Evolutionary conservation across 2,888 invertebrate species (phyloP), one percentile per base, ranked within the genome.

Genomic region (Oligia latruncula): DNA sequence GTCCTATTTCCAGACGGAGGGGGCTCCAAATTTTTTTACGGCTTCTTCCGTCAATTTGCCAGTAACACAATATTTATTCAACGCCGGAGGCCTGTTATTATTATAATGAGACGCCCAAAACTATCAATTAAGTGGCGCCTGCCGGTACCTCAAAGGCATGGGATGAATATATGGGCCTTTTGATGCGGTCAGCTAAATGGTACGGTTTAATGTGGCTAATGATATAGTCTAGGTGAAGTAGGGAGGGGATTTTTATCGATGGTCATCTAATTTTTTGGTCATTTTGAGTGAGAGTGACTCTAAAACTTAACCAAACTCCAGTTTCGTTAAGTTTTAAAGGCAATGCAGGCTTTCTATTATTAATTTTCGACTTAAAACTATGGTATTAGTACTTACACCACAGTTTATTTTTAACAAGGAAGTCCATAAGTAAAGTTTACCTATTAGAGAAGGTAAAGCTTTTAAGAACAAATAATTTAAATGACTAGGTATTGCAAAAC

Each of bases 91-190:
- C 92, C 90, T 87, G 91, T 89, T 93, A 94, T 94, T 93, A 93
- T 92, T 94, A 93, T 95, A 96, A 96, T 95, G 94, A 95, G 93
- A 88, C 87, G 89, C 87, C 91, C 88, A 89, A 91, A 94, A 94
- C 95, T 95, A 96, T 95, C 94, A 96, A 96, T 96, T 96, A 96
- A 92, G 86, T 91, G 96, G 96, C 96, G 96, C 96, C 95, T 91
- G 78, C 40, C 88, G 90, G 90, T 90, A 90, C 88, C 86, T 92
- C 92, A 91, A 92, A 93, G 89, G 85, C 77, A 82, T 83, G 84
- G 86, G 86, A 84, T 90, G 89, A 88, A 92, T 92, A 89, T 91
- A 92, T 93, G 92, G 88, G 78, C 67, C 88, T 89, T 91, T 92
- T 93, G 91, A 92, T 92, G 90, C 87, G 90, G 89, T 84, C 84